phyloP scores from a whole-genome alignment of 2,888 invertebrate genomes.

The Calephelis perditalis region DNA sequence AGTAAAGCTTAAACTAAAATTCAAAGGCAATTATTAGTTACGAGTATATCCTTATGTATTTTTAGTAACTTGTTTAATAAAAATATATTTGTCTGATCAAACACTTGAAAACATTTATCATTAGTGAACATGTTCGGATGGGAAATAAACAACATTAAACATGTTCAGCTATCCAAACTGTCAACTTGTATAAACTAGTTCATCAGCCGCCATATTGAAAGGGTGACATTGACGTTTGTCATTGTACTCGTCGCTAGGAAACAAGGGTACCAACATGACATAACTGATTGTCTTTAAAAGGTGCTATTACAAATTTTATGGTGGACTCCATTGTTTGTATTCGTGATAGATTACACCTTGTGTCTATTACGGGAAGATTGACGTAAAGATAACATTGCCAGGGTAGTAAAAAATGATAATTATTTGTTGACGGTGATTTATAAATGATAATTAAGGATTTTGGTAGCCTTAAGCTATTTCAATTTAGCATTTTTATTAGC shows the following conservation, averaged over 20 bases:
- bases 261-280: slow-evolving; percentile 30
- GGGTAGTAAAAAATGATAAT: neutral
- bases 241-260: slow-evolving; percentile 30
- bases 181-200: slow-evolving; percentile 9
- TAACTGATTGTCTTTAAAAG: slow-evolving; percentile 24
- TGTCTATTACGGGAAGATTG: slow-evolving; percentile 7
- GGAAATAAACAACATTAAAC: slow-evolving; percentile 6
- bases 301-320: slow-evolving; percentile 8
- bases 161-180: slow-evolving; percentile 1
- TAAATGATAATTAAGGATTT: too few species aligned
- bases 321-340: slow-evolving; percentile 7
- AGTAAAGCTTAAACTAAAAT: too few species aligned
- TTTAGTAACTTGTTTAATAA: too few species aligned
- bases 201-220: slow-evolving; percentile 6
- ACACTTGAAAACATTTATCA: neutral
- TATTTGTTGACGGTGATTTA: too few species aligned
- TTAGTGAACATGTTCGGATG: neutral
- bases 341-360: slow-evolving; percentile 5
- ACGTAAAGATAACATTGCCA: neutral
- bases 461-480: too few species aligned
- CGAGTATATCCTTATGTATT: too few species aligned
- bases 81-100: neutral
- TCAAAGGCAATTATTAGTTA: too few species aligned
- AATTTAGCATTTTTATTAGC: too few species aligned
- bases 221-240: slow-evolving; percentile 23